Conservation (phyloP, 2,888 invertebrate species). For the Holacanthella duospinosa region DNA sequence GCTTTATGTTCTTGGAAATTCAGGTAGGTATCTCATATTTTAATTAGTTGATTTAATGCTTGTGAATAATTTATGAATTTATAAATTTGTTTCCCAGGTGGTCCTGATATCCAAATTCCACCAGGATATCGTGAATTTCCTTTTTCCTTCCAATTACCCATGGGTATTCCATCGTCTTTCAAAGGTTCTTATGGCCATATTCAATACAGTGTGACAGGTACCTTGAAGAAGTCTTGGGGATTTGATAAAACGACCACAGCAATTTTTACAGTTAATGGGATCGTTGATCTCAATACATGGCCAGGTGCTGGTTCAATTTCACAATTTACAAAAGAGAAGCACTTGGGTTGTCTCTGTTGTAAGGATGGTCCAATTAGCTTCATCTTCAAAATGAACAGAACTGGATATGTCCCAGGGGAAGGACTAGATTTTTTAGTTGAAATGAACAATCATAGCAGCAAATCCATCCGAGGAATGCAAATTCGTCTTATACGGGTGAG, state of each 20-base stretch:
- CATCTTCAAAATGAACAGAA: conserved; percentile 13
- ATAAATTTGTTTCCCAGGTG: conserved; percentile 10
- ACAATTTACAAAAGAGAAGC: conserved; percentile 15
- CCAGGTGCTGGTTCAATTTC: conserved; percentile 7
- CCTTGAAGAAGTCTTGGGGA: conserved; percentile 69
- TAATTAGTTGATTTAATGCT: not conserved
- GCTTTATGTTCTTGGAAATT: conserved; percentile 49
- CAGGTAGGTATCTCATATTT: not conserved
- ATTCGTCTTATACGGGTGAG: not conserved
- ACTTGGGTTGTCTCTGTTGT: conserved; percentile 19
- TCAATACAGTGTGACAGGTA: conserved; percentile 70
- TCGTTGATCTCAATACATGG: conserved; percentile 69
- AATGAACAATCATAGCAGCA: conserved; percentile 12
- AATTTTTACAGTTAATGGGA: conserved; percentile 69
- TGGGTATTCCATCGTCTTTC: conserved; percentile 67
- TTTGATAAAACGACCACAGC: conserved; percentile 72
- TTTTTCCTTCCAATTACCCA: conserved; percentile 62
- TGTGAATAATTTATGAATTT: not conserved
- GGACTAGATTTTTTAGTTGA: conserved; percentile 12
- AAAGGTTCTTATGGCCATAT: conserved; percentile 64
- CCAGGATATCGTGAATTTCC: conserved; percentile 64
- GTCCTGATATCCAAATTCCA: conserved; percentile 55
- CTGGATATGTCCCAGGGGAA: conserved; percentile 20
- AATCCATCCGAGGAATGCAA: not conserved
- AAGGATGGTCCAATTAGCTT: conserved; percentile 19